These are phyloP conservation scores for Morone chrysops DNA, from an alignment of 2,113 vertebrate species.

Conservation along the genomic window DNA sequence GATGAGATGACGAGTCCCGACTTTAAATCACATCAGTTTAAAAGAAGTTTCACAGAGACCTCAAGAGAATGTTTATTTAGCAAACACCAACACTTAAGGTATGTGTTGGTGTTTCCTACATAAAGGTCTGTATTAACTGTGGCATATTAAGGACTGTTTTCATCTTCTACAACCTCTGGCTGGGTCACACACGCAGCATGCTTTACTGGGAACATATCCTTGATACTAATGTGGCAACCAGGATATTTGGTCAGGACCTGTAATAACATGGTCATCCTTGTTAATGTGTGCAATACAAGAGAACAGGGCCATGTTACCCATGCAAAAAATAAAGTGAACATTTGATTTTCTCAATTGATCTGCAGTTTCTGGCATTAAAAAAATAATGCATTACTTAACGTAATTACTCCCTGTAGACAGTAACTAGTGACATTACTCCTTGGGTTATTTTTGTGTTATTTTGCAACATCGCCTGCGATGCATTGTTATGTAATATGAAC, in stretches of 20 bases:
- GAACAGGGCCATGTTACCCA: background rate
- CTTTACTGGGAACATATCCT: background rate
- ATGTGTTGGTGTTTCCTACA: background rate
- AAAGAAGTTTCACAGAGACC: slow-evolving; percentile 31
- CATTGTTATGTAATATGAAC: too few species aligned
- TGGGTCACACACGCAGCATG: too few species aligned
- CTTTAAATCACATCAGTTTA: slow-evolving; percentile 41
- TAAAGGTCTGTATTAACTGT: background rate
- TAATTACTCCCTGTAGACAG: too few species aligned
- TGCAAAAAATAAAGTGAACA: background rate
- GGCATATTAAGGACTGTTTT: background rate
- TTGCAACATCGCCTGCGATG: too few species aligned
- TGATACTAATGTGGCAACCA: background rate
- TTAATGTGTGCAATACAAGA: background rate
- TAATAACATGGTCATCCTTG: background rate
- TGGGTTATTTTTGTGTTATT: too few species aligned
- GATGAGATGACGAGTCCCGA: slow-evolving; percentile 18
- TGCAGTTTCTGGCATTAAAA: background rate
- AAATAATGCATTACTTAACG: too few species aligned
- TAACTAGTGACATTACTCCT: too few species aligned
- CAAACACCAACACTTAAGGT: background rate
- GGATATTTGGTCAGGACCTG: background rate
- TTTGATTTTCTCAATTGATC: background rate
- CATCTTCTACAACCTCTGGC: background rate
- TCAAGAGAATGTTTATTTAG: slow-evolving; percentile 9